Conservation (phyloP, 1,140 invertebrate genomes). For the Bathynomus jamesi region DNA sequence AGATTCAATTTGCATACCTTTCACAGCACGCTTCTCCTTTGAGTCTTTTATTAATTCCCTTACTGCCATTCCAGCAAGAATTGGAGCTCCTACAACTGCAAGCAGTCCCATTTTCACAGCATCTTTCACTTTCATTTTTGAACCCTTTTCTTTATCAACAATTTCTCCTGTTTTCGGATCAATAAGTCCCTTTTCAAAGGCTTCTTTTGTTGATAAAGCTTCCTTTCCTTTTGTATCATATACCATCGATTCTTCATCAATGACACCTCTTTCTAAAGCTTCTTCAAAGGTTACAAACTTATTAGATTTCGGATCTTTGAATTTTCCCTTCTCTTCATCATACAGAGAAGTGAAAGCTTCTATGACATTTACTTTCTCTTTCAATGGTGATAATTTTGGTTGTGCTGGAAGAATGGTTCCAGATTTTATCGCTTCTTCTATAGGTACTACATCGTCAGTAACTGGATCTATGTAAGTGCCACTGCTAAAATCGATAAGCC, state of each 20-base stretch:
- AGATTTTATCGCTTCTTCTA: constrained; percentile 56
- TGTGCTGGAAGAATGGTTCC: constrained; percentile 51
- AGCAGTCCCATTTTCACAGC: constrained; percentile 78
- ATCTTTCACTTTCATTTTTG: constrained; percentile 54
- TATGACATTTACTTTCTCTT: constrained; percentile 39
- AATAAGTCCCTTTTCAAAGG: constrained; percentile 62
- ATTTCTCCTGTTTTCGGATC: constrained; percentile 65
- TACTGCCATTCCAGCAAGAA: constrained; percentile 67
- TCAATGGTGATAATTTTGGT: constrained; percentile 22
- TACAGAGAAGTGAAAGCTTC: constrained; percentile 47
- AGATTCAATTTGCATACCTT: too few relatives aligned
- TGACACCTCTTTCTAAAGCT: constrained; percentile 65
- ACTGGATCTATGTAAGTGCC: constrained; percentile 60
- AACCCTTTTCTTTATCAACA: constrained; percentile 50
- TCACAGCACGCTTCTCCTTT: too few relatives aligned
- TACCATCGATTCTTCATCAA: constrained; percentile 63
- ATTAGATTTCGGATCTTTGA: constrained; percentile 59
- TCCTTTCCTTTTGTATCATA: constrained; percentile 54
- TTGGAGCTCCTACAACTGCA: constrained; percentile 42
- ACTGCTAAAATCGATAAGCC: constrained; percentile 56
- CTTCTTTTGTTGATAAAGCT: constrained; percentile 59
- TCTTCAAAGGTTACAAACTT: constrained; percentile 61
- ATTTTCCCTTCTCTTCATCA: constrained; percentile 57
- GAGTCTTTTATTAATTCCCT: constrained; percentile 61
- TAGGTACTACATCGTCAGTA: constrained; percentile 56